Evolutionary conservation across 2,797 vertebrate genomes (phyloP), one percentile per base, ranked within the genome.

Genomic region (Euthynnus affinis): DNA sequence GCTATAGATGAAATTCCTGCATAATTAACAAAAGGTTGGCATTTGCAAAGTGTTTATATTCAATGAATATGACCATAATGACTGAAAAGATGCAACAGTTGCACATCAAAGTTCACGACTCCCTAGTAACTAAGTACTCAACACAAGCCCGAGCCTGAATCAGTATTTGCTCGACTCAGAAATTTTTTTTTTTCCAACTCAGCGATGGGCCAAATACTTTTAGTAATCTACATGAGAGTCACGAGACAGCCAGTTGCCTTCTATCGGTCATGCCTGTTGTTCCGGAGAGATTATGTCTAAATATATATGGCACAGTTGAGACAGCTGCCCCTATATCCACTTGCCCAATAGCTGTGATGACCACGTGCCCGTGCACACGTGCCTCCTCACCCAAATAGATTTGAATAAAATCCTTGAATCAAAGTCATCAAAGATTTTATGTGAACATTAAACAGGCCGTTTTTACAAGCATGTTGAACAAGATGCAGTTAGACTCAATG

Each of bases 261-360:
- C 82, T 81, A 85, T 78, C 80, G 80, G 87, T 82, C 89, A 76
- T 57, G 90, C 81, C 89, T 89, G 93, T 92, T 94, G 94, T 94
- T 94, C 90, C 83, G 74, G 76, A 71, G 80, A 90, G 87, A 91
- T 90, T 89, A 86, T 83, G 88, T 89, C 93, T 95, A 95, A 91
- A 96, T 95, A 93, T 95, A 95, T 65, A 48, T 80, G 78, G 79
- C 60, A 40, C 76, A 63, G 90, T 83, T 86, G 88, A 87, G 89
- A 86, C 95, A 96, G 94, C 94, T 95, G 92, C 85, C 87, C 76
- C 3, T 53, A 76, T 65, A 81, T 83, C 91, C 67, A 84, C 89
- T 88, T 76, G 76, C 76, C 71, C 59, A 53, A 82, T 76, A 69
- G 82, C 82, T 22, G 46, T 14, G 71, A 37, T 56, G 42, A 62